phyloP scores from a whole-genome alignment of 2,113 vertebrate species.

The Gasterosteus nipponicus region DNA sequence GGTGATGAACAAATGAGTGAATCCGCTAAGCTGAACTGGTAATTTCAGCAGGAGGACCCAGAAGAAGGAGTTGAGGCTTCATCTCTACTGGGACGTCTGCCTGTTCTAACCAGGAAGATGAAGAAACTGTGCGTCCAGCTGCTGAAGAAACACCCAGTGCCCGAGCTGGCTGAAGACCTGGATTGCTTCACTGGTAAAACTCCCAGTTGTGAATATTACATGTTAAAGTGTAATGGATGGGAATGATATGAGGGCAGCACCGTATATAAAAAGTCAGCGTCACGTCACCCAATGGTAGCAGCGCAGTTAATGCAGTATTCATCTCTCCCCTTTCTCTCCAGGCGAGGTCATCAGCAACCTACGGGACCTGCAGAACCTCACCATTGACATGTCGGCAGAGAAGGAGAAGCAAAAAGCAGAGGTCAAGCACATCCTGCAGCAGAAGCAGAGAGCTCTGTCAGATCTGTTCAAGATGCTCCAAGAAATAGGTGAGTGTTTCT shows the following conservation, averaged over 20 bases:
- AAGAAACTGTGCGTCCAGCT: slow-evolving; percentile 87
- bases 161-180: slow-evolving; percentile 87
- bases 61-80: slow-evolving; percentile 58
- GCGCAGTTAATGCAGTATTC: not conserved
- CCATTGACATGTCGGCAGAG: slow-evolving; percentile 82
- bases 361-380: slow-evolving; percentile 86
- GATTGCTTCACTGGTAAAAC: slow-evolving; percentile 89
- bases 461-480: slow-evolving; percentile 94
- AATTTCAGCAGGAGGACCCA: slow-evolving; percentile 61
- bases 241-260: not conserved
- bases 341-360: slow-evolving; percentile 88
- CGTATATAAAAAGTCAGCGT: not conserved
- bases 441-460: slow-evolving; percentile 93
- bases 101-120: slow-evolving; percentile 88
- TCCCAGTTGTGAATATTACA: not conserved
- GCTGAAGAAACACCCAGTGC: slow-evolving; percentile 82
- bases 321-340: slow-evolving; percentile 50
- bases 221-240: not conserved
- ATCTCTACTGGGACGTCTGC: slow-evolving; percentile 86
- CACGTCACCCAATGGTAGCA: not conserved
- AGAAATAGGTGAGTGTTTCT: slow-evolving; percentile 66
- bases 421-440: slow-evolving; percentile 94
- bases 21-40: not conserved
- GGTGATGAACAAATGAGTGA: not conserved
- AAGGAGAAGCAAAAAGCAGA: slow-evolving; percentile 92